These are phyloP conservation scores for Hirtodrosophila confusa DNA, from an alignment of 2,888 invertebrate genomes.

Conservation along the genomic window DNA sequence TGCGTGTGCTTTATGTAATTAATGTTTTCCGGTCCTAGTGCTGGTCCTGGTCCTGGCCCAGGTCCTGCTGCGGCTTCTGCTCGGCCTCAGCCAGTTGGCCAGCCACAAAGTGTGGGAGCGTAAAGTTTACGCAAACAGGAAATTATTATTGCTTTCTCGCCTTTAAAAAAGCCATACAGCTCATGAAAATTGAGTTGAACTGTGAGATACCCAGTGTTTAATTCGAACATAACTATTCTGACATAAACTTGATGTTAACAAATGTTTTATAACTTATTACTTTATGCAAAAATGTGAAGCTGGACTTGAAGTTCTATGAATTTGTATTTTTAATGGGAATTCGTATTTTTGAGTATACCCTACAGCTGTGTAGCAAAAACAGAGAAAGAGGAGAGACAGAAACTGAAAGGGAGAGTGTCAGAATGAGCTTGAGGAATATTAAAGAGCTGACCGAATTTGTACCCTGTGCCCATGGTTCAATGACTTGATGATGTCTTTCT, in stretches of 20 bases:
- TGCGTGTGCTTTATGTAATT: conserved; percentile 55
- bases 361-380: background rate
- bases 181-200: background rate
- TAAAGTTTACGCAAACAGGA: conserved; percentile 62
- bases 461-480: conserved; percentile 34
- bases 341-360: too few species aligned
- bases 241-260: too few species aligned
- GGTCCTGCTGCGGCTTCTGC: conserved; percentile 7
- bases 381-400: conserved; percentile 1
- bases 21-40: conserved; percentile 50
- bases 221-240: background rate
- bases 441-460: conserved; percentile 47
- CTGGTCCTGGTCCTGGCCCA: conserved; percentile 4
- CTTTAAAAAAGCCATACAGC: conserved; percentile 38
- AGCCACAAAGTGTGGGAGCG: conserved; percentile 42
- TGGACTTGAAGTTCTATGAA: too few species aligned
- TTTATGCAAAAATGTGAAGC: too few species aligned
- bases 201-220: conserved; percentile 2
- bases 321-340: too few species aligned
- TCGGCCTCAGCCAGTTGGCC: conserved; percentile 6
- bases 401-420: conserved; percentile 24
- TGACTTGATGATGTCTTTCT: conserved; percentile 42
- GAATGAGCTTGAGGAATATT: conserved; percentile 44
- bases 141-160: conserved; percentile 69
- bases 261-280: too few species aligned